phyloP scores from a whole-genome alignment of 2,888 invertebrate genomes.

The Andrena chrysosceles region DNA sequence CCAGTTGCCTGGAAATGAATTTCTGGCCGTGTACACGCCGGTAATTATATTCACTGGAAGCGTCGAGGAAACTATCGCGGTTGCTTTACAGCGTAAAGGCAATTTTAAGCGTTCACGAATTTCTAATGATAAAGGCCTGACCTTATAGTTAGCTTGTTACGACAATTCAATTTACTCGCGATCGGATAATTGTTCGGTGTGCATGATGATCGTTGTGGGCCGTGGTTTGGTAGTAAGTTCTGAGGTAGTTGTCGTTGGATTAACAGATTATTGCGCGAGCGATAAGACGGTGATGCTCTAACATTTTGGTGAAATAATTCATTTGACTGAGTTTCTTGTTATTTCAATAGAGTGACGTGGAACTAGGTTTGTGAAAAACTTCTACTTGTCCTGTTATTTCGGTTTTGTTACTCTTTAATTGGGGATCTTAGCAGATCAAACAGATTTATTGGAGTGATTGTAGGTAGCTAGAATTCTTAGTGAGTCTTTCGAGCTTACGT shows the following conservation, averaged over 20 bases:
- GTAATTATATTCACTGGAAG: conserved; percentile 35
- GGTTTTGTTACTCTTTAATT: too few species aligned
- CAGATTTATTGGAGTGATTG: neutral
- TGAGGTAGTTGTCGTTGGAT: neutral
- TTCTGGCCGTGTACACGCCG: neutral
- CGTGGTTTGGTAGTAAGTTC: neutral
- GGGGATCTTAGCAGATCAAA: too few species aligned
- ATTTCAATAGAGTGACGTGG: too few species aligned
- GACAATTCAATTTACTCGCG: conserved; percentile 20
- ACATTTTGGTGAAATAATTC: too few species aligned
- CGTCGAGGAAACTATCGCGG: neutral
- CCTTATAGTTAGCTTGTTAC: conserved; percentile 10
- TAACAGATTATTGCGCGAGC: neutral
- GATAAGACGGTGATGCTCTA: neutral
- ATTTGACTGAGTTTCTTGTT: too few species aligned
- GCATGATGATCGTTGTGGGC: neutral
- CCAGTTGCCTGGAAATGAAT: conserved; percentile 22
- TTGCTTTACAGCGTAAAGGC: conserved; percentile 26
- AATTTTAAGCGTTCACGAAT: conserved; percentile 36
- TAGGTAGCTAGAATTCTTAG: conserved; percentile 1
- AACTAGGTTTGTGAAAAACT: too few species aligned
- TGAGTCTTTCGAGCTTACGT: neutral
- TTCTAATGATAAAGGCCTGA: conserved; percentile 11
- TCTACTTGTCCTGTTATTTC: too few species aligned
- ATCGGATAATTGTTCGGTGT: conserved; percentile 17